These are phyloP conservation scores for Chymomyza procnemis DNA, from an alignment of 2,888 invertebrate genomes.

Conservation along the genomic window DNA sequence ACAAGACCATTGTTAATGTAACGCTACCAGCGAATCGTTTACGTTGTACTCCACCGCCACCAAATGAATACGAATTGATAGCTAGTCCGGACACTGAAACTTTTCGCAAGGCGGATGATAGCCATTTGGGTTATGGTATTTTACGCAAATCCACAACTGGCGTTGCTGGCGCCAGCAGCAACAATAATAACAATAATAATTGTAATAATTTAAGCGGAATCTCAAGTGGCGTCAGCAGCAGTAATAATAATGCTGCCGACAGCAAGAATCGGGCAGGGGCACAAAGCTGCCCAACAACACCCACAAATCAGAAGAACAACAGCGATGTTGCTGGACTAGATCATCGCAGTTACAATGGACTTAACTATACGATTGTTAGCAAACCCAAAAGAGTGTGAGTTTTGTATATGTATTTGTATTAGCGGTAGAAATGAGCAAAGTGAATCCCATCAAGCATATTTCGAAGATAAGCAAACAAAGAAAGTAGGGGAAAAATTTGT, in stretches of 20 bases:
- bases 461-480: neutral
- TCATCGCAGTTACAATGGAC: constrained; percentile 86
- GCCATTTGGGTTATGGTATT: constrained; percentile 88
- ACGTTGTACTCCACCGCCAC: constrained; percentile 76
- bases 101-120: constrained; percentile 87
- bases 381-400: constrained; percentile 89
- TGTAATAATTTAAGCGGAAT: constrained; percentile 12
- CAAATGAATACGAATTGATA: constrained; percentile 89
- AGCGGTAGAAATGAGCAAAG: neutral
- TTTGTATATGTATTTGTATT: neutral
- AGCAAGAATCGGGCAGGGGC: neutral
- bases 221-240: neutral
- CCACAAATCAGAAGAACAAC: constrained; percentile 37
- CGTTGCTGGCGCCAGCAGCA: constrained; percentile 16
- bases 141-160: constrained; percentile 82
- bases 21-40: constrained; percentile 79
- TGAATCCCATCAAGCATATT: neutral
- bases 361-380: constrained; percentile 90
- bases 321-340: constrained; percentile 79
- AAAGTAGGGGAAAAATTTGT: neutral
- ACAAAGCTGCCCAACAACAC: constrained; percentile 52
- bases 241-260: constrained; percentile 13
- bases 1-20: constrained; percentile 85
- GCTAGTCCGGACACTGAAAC: constrained; percentile 83
- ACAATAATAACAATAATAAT: constrained; percentile 24